These are phyloP conservation scores for Rhabditoides inermis DNA, from an alignment of 2,888 invertebrate genomes.

Conservation along the genomic window DNA sequence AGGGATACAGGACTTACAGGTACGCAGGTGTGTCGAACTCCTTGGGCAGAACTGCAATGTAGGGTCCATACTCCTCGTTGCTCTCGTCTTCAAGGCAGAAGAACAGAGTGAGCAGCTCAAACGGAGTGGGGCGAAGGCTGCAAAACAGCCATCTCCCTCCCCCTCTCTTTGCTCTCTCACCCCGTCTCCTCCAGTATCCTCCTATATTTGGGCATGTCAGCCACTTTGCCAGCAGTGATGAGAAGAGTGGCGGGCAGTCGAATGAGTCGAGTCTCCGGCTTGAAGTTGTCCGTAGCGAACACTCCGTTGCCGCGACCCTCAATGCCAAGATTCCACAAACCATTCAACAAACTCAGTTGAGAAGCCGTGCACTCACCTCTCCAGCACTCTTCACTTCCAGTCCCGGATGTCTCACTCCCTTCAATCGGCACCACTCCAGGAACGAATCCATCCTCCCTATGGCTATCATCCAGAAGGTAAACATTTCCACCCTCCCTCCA, in stretches of 20 bases:
- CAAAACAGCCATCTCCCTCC: background rate
- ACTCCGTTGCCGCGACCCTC: conserved; percentile 30
- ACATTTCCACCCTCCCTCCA: too few species aligned
- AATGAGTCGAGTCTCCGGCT: conserved; percentile 19
- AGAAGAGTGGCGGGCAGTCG: conserved; percentile 19
- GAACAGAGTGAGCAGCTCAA: conserved; percentile 39
- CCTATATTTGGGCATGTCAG: conserved; percentile 28
- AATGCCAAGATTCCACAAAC: conserved; percentile 2
- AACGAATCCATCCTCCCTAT: conserved; percentile 18
- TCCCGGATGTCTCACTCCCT: conserved; percentile 22
- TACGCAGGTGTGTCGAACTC: conserved; percentile 18
- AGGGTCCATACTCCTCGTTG: conserved; percentile 33
- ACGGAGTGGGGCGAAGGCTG: conserved; percentile 24
- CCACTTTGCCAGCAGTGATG: conserved; percentile 25
- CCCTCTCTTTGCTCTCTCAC: conserved; percentile 10
- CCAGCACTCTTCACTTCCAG: conserved; percentile 20
- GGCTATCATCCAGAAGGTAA: background rate
- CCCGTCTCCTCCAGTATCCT: conserved; percentile 17
- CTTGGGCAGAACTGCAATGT: conserved; percentile 37
- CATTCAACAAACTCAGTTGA: too few species aligned
- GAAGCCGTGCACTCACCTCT: conserved; percentile 6
- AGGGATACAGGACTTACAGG: too few species aligned
- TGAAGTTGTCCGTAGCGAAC: conserved; percentile 15
- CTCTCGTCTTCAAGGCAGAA: conserved; percentile 29
- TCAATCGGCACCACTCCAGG: conserved; percentile 18